Evolutionary conservation across 2,888 invertebrate genomes (phyloP).

Genomic region (Limenitis camilla): DNA sequence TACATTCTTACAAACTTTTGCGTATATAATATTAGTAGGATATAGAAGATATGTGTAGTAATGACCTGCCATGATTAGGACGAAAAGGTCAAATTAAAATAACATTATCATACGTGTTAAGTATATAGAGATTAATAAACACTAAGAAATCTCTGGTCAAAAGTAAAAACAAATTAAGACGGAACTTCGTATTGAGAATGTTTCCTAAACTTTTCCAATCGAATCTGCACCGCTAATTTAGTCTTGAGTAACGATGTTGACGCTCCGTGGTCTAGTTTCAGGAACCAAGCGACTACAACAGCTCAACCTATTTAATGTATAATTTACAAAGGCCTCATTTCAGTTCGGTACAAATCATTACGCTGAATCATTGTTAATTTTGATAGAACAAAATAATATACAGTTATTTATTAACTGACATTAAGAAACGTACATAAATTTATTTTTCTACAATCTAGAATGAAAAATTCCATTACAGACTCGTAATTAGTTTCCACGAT

Average conservation of each 20-base stretch:
- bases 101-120: background rate
- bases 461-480: no score
- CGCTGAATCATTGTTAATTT: no score
- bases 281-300: background rate
- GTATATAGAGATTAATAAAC: background rate
- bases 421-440: no score
- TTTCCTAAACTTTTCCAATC: slow-evolving; percentile 20
- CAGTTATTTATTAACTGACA: no score
- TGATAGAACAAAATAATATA: no score
- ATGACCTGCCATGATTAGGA: background rate
- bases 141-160: slow-evolving; percentile 1
- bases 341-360: background rate
- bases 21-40: no score
- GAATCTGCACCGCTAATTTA: slow-evolving; percentile 20
- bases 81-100: no score
- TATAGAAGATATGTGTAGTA: background rate
- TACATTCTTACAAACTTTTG: no score
- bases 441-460: no score
- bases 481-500: no score
- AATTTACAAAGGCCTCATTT: background rate
- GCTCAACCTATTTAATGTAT: background rate
- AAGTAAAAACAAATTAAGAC: slow-evolving; percentile 5
- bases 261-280: background rate
- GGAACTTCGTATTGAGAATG: slow-evolving; percentile 12
- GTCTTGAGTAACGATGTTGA: slow-evolving; percentile 15